Base-by-base conservation (phyloP, 2,113 vertebrate genomes). In the Lamprotornis superbus region DNA sequence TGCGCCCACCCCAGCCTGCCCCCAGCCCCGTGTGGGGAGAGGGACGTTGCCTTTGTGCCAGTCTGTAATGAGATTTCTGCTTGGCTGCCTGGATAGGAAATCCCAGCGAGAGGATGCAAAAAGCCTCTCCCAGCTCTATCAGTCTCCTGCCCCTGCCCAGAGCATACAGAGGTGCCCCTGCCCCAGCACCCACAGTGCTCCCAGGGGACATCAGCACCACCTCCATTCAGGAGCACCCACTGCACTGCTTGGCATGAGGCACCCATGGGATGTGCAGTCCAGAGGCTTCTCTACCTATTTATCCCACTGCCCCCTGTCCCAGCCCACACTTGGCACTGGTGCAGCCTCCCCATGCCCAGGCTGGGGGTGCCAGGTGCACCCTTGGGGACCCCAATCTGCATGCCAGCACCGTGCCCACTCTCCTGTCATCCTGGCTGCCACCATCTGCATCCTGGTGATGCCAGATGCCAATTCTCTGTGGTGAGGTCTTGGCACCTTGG, bases 31-130 rank as follows among this genome's bases (percentile, higher is more conserved):
- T 10, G 1, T 10, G 10, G 67, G 89, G 61, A 93, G 23, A 23
- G 71, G 50, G 81, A 77, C 0, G 1, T 25, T 94, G 93, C 89
- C 83, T 96, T 93, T 93, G 93, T 96, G 77, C 84, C 1, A 52
- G 71, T 76, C 74, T 91, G 65, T 97, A 96, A 97, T 97, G 95
- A 97, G 92, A 93, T 97, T 98, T 97, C 93, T 97, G 95, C 96
- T 97, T 97, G 97, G 87, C 90, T 95, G 95, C 74, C 60, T 94
- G 94, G 82, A 70, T 90, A 95, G 83, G 95, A 95, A 95, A 95
- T 92, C 90, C 76, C 50, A 90, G 78, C 17, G 16, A 15, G 68
- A 68, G 30, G 12, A 77, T 73, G 67, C 0, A 0, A 75, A 84
- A 78, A 82, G 33, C 31, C 24, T 81, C 61, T 28, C 55, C 2